A percentile compares a stretch with the other conserved stretches of the same genome.
phyloP scores from a whole-genome alignment of 64 coral and sea anemone genomes.

The Stichodactyla helianthus region DNA sequence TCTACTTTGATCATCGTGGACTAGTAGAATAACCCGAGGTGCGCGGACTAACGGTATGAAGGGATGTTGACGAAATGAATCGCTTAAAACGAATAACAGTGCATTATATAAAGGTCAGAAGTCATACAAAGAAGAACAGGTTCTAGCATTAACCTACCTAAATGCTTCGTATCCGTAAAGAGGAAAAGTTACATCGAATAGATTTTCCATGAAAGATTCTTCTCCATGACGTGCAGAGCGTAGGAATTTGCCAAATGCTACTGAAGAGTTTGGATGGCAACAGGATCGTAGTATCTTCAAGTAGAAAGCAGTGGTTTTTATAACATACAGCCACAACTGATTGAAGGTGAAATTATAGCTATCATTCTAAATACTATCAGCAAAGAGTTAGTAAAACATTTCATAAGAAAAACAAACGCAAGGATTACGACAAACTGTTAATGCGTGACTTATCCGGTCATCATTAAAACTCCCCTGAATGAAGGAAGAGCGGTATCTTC shows the following conservation, averaged over 20 bases:
- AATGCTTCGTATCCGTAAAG: slow-evolving; percentile 47
- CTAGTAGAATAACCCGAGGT: slow-evolving; percentile 80
- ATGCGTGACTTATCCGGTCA: too few relatives aligned
- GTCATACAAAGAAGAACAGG: not conserved
- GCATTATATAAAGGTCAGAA: not conserved
- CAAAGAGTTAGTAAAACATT: too few relatives aligned
- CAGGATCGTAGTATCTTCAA: slow-evolving; percentile 30
- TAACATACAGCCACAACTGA: not conserved
- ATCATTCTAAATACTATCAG: too few relatives aligned
- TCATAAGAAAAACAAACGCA: too few relatives aligned
- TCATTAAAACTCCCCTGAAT: too few relatives aligned
- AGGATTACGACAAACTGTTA: too few relatives aligned
- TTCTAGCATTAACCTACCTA: not conserved
- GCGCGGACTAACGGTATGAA: slow-evolving; percentile 75
- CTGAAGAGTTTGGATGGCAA: slow-evolving; percentile 27
- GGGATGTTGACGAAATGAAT: slow-evolving; percentile 60
- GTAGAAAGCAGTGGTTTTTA: too few relatives aligned
- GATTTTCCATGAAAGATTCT: slow-evolving; percentile 23
- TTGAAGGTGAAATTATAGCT: too few relatives aligned
- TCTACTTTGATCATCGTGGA: slow-evolving; percentile 36
- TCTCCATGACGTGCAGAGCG: slow-evolving; percentile 45
- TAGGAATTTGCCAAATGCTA: slow-evolving; percentile 42
- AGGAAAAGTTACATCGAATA: slow-evolving; percentile 49
- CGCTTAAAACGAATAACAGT: slow-evolving; percentile 1
- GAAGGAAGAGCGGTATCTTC: too few relatives aligned